Percentiles rank a stretch among this genome's conserved stretches.
phyloP scores from a whole-genome alignment of 2,797 vertebrate genomes.

The Salarias fasciatus region DNA sequence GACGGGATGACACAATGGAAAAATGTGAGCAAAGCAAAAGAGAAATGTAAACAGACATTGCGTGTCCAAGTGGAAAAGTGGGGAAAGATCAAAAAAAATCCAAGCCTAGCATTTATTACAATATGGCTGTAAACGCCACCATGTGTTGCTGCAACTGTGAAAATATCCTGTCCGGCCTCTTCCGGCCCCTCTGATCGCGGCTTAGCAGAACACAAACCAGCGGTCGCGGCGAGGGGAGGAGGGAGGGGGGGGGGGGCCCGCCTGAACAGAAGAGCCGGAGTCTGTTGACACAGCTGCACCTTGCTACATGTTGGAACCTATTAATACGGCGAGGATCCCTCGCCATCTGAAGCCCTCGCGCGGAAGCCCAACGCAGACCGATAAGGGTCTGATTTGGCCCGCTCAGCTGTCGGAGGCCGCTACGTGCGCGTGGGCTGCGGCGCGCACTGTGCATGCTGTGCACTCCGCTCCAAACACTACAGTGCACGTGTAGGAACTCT shows the following conservation, averaged over 20 bases:
- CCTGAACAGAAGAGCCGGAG: constrained; percentile 29
- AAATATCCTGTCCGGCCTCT: constrained; percentile 68
- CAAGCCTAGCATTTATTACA: constrained; percentile 65
- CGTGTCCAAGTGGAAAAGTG: constrained; percentile 51
- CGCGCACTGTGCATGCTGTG: constrained; percentile 17
- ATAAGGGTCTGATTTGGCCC: constrained; percentile 63
- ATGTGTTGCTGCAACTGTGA: constrained; percentile 77
- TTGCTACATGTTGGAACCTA: constrained; percentile 66
- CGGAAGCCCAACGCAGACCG: too few species aligned
- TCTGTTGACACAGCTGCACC: constrained; percentile 80
- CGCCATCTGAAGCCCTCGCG: constrained; percentile 56
- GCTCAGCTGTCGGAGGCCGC: constrained; percentile 34
- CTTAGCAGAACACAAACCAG: constrained; percentile 52
- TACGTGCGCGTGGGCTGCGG: constrained; percentile 3
- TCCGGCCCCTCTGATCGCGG: constrained; percentile 58
- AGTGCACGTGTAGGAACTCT: neutral
- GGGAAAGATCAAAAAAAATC: constrained; percentile 33
- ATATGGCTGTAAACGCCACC: constrained; percentile 73
- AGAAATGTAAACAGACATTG: constrained; percentile 69
- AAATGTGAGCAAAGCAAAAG: constrained; percentile 52
- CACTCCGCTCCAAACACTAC: constrained; percentile 1
- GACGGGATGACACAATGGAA: constrained; percentile 68
- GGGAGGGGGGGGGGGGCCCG: constrained; percentile 27
- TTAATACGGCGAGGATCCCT: constrained; percentile 62
- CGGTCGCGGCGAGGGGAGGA: constrained; percentile 10